A percentile compares a stretch with the other conserved stretches of the same genome.
Conservation (phyloP, 2,113 vertebrate genomes). For the Triplophysa tibetana region DNA sequence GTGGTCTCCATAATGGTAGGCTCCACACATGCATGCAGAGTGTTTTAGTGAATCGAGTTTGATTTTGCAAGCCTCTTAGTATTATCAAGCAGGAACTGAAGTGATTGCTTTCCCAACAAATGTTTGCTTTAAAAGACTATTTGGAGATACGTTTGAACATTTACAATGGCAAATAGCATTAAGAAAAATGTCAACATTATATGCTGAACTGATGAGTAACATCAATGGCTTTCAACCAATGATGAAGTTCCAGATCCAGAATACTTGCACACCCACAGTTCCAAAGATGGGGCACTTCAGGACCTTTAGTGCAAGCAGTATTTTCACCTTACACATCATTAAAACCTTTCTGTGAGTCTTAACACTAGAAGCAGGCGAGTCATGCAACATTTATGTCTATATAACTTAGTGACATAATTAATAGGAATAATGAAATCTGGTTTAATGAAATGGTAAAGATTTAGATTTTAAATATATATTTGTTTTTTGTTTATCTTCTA, state of each 20-base stretch:
- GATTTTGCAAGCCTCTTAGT: not conserved
- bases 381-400: no score
- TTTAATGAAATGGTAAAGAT: no score
- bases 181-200: not conserved
- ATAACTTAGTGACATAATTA: no score
- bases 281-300: not conserved
- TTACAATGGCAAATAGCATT: not conserved
- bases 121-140: not conserved
- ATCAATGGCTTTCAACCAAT: not conserved
- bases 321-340: no score
- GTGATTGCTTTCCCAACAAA: not conserved
- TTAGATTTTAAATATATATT: no score
- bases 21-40: not conserved
- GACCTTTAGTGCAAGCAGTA: no score
- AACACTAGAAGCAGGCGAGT: no score
- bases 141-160: not conserved
- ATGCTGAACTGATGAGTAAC: not conserved
- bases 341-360: no score
- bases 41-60: not conserved
- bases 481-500: no score
- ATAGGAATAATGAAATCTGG: no score
- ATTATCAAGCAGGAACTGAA: constrained; percentile 6
- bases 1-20: not conserved
- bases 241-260: no score
- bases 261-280: no score